A percentile compares a stretch with the other conserved stretches of the same genome.
Evolutionary conservation across 2,797 vertebrate species (phyloP).

Genomic region (Morus bassanus): DNA sequence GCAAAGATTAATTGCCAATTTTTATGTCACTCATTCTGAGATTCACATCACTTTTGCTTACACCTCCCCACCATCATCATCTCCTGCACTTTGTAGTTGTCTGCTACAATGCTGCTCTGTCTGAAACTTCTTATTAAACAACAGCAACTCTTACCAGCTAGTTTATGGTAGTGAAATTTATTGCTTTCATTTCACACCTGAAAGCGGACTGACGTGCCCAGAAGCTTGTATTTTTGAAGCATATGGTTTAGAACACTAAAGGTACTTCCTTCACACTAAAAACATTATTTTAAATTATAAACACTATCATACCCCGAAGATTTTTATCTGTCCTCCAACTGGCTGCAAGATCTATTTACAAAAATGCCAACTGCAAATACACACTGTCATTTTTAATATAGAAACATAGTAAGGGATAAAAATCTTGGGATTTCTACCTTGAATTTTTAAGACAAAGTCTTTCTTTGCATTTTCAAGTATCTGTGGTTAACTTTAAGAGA

Average conservation of each 20-base stretch:
- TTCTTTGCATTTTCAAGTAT: background rate
- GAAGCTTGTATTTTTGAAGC: background rate
- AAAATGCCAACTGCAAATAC: background rate
- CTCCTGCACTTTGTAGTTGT: background rate
- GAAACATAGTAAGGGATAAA: background rate
- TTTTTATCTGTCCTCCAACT: background rate
- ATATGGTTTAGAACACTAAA: background rate
- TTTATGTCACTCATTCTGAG: background rate
- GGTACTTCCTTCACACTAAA: background rate
- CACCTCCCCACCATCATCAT: background rate
- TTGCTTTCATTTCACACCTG: background rate
- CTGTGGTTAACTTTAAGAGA: background rate
- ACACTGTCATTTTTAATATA: background rate
- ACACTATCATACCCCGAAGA: background rate
- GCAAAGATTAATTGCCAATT: background rate
- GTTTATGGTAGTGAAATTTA: background rate
- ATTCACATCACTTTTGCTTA: background rate
- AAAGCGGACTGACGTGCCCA: background rate
- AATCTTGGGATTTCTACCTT: background rate
- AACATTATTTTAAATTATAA: background rate
- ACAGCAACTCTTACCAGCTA: background rate
- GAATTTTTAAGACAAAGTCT: background rate
- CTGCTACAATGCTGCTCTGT: background rate
- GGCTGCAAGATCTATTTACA: background rate
- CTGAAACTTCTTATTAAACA: background rate